These are phyloP conservation scores for Eilema caniola DNA, from an alignment of 2,888 invertebrate genomes.

Conservation along the genomic window DNA sequence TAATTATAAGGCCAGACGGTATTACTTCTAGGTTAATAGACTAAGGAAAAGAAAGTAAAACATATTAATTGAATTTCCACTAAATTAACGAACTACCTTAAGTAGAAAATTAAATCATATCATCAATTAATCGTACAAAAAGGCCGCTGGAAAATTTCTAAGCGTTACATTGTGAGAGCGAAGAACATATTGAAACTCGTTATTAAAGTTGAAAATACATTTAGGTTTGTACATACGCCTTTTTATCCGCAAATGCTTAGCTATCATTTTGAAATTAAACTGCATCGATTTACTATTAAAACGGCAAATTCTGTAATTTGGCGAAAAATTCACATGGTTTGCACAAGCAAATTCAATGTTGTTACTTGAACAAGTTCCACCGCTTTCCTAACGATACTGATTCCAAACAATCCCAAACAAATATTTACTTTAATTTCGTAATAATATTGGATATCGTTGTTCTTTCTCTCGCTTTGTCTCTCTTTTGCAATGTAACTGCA, in stretches of 20 bases:
- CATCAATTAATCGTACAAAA: no score
- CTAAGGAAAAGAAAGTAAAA: no score
- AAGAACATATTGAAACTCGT: no score
- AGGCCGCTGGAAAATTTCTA: no score
- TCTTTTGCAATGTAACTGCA: neutral
- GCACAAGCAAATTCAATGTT: conserved; percentile 28
- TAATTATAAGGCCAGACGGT: no score
- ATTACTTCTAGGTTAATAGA: no score
- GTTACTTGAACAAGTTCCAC: conserved; percentile 41
- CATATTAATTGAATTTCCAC: no score
- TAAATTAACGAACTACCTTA: no score
- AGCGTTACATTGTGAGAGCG: no score
- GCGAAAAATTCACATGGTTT: conserved; percentile 21
- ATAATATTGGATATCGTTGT: conserved; percentile 50
- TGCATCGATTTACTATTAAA: conserved; percentile 42
- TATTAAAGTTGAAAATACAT: no score
- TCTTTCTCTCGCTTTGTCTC: conserved; percentile 26
- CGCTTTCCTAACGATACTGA: conserved; percentile 58
- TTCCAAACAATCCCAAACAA: conserved; percentile 65
- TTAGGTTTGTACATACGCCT: no score
- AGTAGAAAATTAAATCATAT: no score
- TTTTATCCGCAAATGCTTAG: neutral
- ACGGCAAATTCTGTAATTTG: conserved; percentile 40
- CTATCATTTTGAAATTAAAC: conserved; percentile 16
- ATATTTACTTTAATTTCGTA: conserved; percentile 64